phyloP scores from a whole-genome alignment of 2,888 invertebrate species.

The Epinotia brunnichana region DNA sequence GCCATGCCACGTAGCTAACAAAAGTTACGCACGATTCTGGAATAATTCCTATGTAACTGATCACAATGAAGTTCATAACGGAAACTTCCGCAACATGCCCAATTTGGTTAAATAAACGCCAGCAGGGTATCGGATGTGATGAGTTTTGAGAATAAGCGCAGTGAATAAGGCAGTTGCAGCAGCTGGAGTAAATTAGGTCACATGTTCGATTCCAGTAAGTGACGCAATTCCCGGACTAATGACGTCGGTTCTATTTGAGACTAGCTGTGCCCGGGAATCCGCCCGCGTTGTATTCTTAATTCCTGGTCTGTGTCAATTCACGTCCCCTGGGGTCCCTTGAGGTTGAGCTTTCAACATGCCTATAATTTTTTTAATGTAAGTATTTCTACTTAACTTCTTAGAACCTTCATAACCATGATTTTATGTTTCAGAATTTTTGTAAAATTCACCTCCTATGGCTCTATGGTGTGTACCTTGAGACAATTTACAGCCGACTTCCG shows the following conservation, averaged over 20 bases:
- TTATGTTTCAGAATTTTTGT: too few species aligned
- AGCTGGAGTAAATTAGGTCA: not conserved
- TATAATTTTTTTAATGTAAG: too few species aligned
- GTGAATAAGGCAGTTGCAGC: not conserved
- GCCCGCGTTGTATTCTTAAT: too few species aligned
- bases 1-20: slow-evolving; percentile 24
- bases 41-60: slow-evolving; percentile 22
- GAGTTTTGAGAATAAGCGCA: not conserved
- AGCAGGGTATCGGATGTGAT: slow-evolving; percentile 2
- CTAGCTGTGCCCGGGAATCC: too few species aligned
- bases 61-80: slow-evolving; percentile 21
- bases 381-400: too few species aligned
- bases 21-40: slow-evolving; percentile 21
- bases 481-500: too few species aligned
- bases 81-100: slow-evolving; percentile 12
- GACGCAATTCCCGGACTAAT: not conserved
- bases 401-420: too few species aligned
- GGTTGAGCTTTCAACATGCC: too few species aligned
- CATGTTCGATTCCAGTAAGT: not conserved
- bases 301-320: too few species aligned
- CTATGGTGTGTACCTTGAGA: too few species aligned
- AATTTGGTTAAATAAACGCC: slow-evolving; percentile 27
- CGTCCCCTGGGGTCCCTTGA: too few species aligned
- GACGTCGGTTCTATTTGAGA: not conserved
- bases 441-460: too few species aligned